Base-by-base conservation (phyloP, 2,797 vertebrate species). In the Malacoctenus gilli region DNA sequence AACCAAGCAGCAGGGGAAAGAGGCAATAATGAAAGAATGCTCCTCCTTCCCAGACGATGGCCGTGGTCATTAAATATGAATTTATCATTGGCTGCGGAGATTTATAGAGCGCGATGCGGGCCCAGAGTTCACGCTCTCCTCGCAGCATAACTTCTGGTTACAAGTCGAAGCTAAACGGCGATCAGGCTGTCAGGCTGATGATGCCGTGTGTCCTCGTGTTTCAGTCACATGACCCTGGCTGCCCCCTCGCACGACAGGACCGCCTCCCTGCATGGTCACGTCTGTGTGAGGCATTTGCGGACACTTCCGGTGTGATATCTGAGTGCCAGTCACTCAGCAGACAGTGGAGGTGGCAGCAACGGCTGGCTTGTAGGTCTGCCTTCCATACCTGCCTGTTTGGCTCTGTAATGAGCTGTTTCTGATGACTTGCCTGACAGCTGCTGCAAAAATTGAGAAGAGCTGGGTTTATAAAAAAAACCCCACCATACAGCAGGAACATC, bases 21-120 rank as follows among this genome's bases (percentile, higher is more conserved):
- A 81, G 62, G 85, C 83, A 74, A 86, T 90, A 89, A 90, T 91
- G 89, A 91, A 90, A 89, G 85, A 83, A 85, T 65, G 85, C 89
- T 87, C 87, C 89, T 88, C 85, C 79, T 87, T 88, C 67, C 75
- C 79, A 82, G 82, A 82, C 75, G 60, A 85, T 85, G 84, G 84
- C 70, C 47, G 31, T 36, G 55, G 82, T 77, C 85, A 90, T 90
- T 91, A 91, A 90, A 90, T 90, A 90, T 90, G 85, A 89, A 90
- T 91, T 86, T 80, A 85, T 88, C 83, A 87, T 75, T 83, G 77
- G 73, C 62, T 68, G 80, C 74, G 50, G 76, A 86, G 81, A 86
- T 88, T 84, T 84, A 86, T 83, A 69, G 63, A 77, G 79, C 32
- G 20, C 64, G 69, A 68, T 75, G 74, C 23, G 37, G 53, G 54